Conservation (phyloP, 2,888 invertebrate genomes). For the Clanis bilineata region DNA sequence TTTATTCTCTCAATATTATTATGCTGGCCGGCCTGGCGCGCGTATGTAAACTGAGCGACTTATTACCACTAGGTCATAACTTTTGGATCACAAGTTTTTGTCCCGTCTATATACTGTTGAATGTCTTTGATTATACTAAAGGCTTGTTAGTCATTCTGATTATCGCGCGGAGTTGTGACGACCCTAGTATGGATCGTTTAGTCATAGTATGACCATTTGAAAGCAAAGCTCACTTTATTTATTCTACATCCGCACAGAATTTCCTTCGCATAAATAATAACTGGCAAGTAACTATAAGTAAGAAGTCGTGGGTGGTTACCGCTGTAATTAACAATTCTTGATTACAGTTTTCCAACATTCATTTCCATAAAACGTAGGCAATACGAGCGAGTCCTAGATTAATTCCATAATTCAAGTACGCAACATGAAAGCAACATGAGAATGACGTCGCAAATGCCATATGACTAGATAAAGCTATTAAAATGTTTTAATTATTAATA, state of each 20-base stretch:
- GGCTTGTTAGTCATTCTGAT: not conserved
- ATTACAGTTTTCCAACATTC: constrained; percentile 50
- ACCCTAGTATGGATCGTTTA: not conserved
- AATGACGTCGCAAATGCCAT: constrained; percentile 35
- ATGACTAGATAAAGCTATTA: constrained; percentile 58
- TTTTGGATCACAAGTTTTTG: too few relatives aligned
- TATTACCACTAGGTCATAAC: too few relatives aligned
- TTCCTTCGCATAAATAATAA: constrained; percentile 27
- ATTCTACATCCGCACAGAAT: constrained; percentile 20
- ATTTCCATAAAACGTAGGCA: constrained; percentile 63
- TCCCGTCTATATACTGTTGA: too few relatives aligned
- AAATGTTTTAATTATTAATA: constrained; percentile 50
- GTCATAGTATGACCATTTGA: constrained; percentile 4
- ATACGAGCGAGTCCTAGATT: constrained; percentile 55
- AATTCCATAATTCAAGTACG: constrained; percentile 54
- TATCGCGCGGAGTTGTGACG: not conserved
- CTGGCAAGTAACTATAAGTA: constrained; percentile 26
- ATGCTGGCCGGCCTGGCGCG: too few relatives aligned
- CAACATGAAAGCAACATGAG: constrained; percentile 31
- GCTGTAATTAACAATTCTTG: constrained; percentile 55
- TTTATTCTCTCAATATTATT: too few relatives aligned
- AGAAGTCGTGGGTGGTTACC: constrained; percentile 54
- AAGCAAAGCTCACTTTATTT: constrained; percentile 7
- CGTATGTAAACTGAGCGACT: too few relatives aligned
- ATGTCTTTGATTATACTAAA: too few relatives aligned